Conservation (phyloP, 2,888 invertebrate species). For the Caenorhabditis macrosperma region DNA sequence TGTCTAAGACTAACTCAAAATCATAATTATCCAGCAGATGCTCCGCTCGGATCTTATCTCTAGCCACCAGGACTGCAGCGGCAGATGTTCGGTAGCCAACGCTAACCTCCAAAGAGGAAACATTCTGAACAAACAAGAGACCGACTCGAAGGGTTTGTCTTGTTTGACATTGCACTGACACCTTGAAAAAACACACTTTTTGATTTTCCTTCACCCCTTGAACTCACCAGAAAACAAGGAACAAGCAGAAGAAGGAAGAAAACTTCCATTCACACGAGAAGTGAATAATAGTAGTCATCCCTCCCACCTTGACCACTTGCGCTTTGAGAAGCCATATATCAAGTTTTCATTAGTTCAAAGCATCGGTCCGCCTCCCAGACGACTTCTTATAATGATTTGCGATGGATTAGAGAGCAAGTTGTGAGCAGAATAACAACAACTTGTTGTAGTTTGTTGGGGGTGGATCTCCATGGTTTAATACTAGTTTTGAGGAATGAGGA, state of each 20-base stretch:
- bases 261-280: too few species aligned
- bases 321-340: slow-evolving; percentile 7
- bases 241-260: too few species aligned
- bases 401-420: too few species aligned
- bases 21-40: slow-evolving; percentile 59
- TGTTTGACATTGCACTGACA: slow-evolving; percentile 12
- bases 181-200: slow-evolving; percentile 3
- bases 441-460: too few species aligned
- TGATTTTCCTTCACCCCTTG: too few species aligned
- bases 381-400: too few species aligned
- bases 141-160: slow-evolving; percentile 33
- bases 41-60: slow-evolving; percentile 52
- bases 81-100: slow-evolving; percentile 60
- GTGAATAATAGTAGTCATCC: too few species aligned
- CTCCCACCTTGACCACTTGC: not conserved
- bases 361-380: not conserved
- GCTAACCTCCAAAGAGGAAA: slow-evolving; percentile 21
- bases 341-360: slow-evolving; percentile 2
- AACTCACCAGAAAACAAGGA: not conserved
- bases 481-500: too few species aligned
- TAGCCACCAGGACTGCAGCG: slow-evolving; percentile 58
- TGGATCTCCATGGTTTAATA: too few species aligned
- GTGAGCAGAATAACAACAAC: too few species aligned
- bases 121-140: slow-evolving; percentile 43
- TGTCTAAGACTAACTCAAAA: slow-evolving; percentile 60